Conservation (phyloP, 2,797 vertebrate genomes). For the Rhynchotus rufescens region DNA sequence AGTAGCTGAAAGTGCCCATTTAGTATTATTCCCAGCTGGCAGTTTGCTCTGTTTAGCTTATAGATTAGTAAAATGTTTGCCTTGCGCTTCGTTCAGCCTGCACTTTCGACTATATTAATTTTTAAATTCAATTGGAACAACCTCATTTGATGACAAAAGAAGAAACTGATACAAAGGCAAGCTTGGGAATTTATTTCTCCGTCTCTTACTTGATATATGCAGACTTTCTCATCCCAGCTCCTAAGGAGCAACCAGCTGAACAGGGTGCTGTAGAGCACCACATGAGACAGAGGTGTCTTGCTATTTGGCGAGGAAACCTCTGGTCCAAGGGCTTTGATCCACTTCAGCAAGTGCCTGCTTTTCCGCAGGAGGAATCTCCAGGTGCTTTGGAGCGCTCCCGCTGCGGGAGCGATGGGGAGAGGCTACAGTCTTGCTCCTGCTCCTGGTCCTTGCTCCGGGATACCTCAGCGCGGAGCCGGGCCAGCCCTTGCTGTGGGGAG, state of each 20-base stretch:
- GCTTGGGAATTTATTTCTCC: background rate
- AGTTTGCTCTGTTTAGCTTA: constrained; percentile 11
- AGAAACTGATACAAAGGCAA: background rate
- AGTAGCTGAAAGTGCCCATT: constrained; percentile 32
- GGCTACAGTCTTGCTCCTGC: rapidly evolving
- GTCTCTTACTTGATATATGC: background rate
- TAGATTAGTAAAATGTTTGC: constrained; percentile 11
- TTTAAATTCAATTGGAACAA: constrained; percentile 34
- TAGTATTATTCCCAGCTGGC: constrained; percentile 16
- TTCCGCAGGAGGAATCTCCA: background rate
- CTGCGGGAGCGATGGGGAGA: background rate
- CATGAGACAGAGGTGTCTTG: background rate
- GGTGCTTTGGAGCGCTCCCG: background rate
- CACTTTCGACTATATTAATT: constrained; percentile 13
- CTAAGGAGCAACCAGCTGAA: background rate
- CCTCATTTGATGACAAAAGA: background rate
- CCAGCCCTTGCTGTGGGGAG: background rate
- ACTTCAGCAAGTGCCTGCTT: background rate
- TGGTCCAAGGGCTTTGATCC: background rate
- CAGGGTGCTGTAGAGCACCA: background rate
- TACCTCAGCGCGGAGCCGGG: background rate
- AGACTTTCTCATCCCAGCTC: background rate
- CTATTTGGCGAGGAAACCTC: background rate
- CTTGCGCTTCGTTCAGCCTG: background rate
- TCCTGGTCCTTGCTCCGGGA: background rate